Percentiles rank a stretch among this genome's conserved stretches.
Evolutionary conservation across 2,888 invertebrate species (phyloP).

Genomic region (Eurytoma adleriae): DNA sequence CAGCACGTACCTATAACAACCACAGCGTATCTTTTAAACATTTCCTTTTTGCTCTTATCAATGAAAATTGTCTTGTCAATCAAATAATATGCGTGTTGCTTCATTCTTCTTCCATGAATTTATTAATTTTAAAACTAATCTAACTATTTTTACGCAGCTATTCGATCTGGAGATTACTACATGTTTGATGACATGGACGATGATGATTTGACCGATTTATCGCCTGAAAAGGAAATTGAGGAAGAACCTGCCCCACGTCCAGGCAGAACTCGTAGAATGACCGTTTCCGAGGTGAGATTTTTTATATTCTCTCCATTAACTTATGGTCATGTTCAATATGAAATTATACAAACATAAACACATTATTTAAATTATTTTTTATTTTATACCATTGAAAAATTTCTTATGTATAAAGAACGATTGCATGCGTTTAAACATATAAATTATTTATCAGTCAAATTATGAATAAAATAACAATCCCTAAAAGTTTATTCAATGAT

Average conservation of each 20-base stretch:
- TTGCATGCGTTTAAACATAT: too few species aligned
- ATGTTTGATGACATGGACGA: conserved; percentile 98
- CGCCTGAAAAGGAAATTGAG: conserved; percentile 80
- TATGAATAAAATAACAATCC: too few species aligned
- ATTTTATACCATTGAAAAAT: too few species aligned
- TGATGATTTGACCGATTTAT: conserved; percentile 82
- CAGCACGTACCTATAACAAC: too few species aligned
- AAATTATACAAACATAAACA: background rate
- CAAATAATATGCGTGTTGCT: conserved; percentile 12
- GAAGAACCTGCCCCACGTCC: conserved; percentile 76
- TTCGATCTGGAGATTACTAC: conserved; percentile 98
- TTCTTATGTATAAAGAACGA: too few species aligned
- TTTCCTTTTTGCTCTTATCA: too few species aligned
- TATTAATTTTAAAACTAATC: conserved; percentile 9
- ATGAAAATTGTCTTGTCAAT: background rate
- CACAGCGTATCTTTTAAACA: too few species aligned
- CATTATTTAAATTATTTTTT: background rate
- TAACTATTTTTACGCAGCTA: conserved; percentile 81
- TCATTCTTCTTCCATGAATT: background rate
- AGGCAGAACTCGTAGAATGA: conserved; percentile 76
- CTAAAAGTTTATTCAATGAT: too few species aligned
- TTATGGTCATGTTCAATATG: background rate
- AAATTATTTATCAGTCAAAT: too few species aligned
- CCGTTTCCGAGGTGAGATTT: conserved; percentile 69
- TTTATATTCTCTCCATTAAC: background rate